These are phyloP conservation scores for Oreochromis mossambicus DNA, from an alignment of 2,797 vertebrate species.

Conservation along the genomic window DNA sequence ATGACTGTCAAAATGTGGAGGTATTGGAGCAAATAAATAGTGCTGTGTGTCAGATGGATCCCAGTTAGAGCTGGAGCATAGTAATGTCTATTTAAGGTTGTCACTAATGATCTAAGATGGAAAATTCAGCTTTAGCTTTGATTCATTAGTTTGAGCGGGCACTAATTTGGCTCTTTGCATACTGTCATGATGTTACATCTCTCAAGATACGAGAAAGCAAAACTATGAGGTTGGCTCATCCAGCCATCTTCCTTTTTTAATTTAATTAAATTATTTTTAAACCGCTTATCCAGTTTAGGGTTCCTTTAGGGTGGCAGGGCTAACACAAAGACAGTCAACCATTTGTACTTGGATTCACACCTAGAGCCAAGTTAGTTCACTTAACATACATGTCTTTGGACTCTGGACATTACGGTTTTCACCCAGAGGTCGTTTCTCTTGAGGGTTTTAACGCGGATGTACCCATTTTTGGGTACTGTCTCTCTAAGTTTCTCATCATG, in stretches of 20 bases:
- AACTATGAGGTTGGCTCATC: conserved; percentile 33
- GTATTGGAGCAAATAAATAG: conserved; percentile 39
- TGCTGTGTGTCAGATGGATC: conserved; percentile 1
- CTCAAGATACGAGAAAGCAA: neutral
- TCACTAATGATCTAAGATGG: conserved; percentile 21
- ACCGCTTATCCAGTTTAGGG: neutral
- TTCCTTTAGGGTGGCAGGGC: neutral
- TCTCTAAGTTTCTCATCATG: neutral
- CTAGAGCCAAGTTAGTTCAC: neutral
- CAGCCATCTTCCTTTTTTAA: neutral
- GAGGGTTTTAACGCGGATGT: neutral
- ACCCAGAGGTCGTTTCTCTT: neutral
- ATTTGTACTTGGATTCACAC: neutral
- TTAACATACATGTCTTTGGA: neutral
- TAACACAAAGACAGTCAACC: neutral
- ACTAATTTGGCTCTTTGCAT: conserved; percentile 2
- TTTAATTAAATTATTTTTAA: neutral
- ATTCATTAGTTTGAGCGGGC: conserved; percentile 17
- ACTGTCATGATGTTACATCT: neutral
- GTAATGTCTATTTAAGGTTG: neutral
- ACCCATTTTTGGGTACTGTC: neutral
- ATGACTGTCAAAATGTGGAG: conserved; percentile 27
- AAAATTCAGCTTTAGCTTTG: conserved; percentile 18
- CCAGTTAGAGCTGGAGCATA: conserved; percentile 4
- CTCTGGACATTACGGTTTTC: neutral